Evolutionary conservation across 2,888 invertebrate species (phyloP), one percentile per base, ranked within the genome.

Genomic region (Parapristionchus giblindavisi): DNA sequence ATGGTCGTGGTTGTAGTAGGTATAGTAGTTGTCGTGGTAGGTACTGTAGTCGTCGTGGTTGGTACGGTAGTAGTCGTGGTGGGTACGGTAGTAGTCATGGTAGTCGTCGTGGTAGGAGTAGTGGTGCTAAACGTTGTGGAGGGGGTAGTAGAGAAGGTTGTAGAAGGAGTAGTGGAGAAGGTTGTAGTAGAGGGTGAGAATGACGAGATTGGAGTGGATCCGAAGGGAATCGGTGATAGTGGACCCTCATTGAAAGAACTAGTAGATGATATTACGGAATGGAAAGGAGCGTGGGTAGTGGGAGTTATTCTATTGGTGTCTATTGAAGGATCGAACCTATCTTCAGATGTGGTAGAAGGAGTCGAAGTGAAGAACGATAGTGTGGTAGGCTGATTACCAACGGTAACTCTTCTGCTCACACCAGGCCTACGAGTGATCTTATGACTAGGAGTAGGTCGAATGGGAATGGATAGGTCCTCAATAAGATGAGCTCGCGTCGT

Each of bases 1-100:
- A 60, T 66, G 21, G 74, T 51, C 21, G 77, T 74, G 1, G 76
- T 65, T 11, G 75, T 75, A 2, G 77, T 75, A 24, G 77, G 17
- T 40, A 29, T 27, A 36, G 74, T 43, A 27, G 68, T 74, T 6
- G 76, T 74, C n/a, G 60, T 66, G 27, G 80, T 76, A 0, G 76
- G 60, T 1, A 76, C 63, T 17, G 78, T 56, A 29, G 78, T 75
- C 0, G 79, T 54, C 3, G 76, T 75, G 11, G 40, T 65, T 24
- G 72, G 43, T 0, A 60, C 60, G 14, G 70, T n/a, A 24, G 43
- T n/a, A 48, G 27, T 34, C 48, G 70, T 71, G 17, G 71, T 54
- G 1, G 71, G 54, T 17, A 14, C 11, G 32, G 71, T 71, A 3
- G 71, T 56, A 6, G 71, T 73, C n/a, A 61, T 73, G 8, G 71